phyloP scores from a whole-genome alignment of 2,797 vertebrate genomes.

The Pampus argenteus region DNA sequence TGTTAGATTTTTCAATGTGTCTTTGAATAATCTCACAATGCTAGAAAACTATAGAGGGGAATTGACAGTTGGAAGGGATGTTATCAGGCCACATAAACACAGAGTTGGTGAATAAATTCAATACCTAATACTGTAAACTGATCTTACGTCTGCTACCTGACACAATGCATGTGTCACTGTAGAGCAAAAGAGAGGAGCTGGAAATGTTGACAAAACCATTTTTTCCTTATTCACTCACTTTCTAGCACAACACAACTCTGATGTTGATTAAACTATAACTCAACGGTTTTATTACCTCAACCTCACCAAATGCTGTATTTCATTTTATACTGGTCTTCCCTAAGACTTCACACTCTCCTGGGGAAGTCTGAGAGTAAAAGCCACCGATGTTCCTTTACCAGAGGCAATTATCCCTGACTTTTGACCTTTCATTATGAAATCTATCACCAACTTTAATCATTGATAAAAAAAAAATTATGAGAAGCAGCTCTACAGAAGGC shows the following conservation, averaged over 20 bases:
- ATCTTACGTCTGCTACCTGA: constrained; percentile 2
- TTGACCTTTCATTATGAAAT: constrained; percentile 33
- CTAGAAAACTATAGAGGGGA: neutral
- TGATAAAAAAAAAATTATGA: constrained; percentile 39
- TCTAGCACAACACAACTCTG: neutral
- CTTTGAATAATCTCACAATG: neutral
- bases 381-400: constrained; percentile 3
- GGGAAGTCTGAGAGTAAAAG: constrained; percentile 11
- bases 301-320: neutral
- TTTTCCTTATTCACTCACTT: neutral
- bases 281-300: neutral
- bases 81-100: constrained; percentile 8
- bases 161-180: neutral
- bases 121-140: neutral
- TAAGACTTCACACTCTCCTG: neutral
- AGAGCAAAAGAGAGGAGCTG: neutral
- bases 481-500: neutral
- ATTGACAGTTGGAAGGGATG: constrained; percentile 7
- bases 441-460: constrained; percentile 17
- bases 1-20: neutral
- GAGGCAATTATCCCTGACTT: constrained; percentile 26
- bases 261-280: neutral
- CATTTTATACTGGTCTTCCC: neutral
- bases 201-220: neutral
- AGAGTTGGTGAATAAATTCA: neutral